Evolutionary conservation across 1,140 invertebrate species (phyloP), one percentile per base, ranked within the genome.

Genomic region (Zaprionus inermis): DNA sequence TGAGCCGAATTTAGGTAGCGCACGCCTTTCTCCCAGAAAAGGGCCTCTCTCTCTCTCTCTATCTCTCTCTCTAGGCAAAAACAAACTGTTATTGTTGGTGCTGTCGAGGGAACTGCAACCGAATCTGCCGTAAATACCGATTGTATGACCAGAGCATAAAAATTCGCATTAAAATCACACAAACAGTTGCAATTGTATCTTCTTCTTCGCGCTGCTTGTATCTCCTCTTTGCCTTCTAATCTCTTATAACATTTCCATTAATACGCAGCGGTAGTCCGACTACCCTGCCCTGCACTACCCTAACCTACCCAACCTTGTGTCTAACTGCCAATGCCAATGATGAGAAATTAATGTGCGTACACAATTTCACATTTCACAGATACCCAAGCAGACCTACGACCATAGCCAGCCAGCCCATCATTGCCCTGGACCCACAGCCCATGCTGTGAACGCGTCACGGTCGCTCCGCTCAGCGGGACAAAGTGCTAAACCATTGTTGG

Each of bases 291-390:
- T 41, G 38, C 38, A 9, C 44, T 49, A 1, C 44, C 18, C 18
- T 20, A 0, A 3, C 16, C 44, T 20, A 44, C n/a, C 41, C 16
- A 18, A 7, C 44, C 44, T 7, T 49, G 30, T 12, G 10, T n/a
- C 44, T 46, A 11, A n/a, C 44, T 76, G 74, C 73, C 76, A 74
- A 52, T 74, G 72, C 56, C 71, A 89, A 89, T 89, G 84, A 89
- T 89, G 84, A 89, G 84, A 89, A 89, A 89, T 89, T 89, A 89
- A 89, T 89, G 84, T 84, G 85, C 76, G 77, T 79, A 77, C 78
- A 73, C 75, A 70, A 79, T 79, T 77, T 78, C 83, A 88, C 65
- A 77, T 76, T 69, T 72, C 56, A 71, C 44, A 69, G 60, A 77
- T 72, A 72, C 61, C 70, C 59, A 28, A 10, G 14, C 14, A 28